These are phyloP conservation scores for Onthophagus sagittarius DNA, from an alignment of 2,888 invertebrate species.

Conservation along the genomic window DNA sequence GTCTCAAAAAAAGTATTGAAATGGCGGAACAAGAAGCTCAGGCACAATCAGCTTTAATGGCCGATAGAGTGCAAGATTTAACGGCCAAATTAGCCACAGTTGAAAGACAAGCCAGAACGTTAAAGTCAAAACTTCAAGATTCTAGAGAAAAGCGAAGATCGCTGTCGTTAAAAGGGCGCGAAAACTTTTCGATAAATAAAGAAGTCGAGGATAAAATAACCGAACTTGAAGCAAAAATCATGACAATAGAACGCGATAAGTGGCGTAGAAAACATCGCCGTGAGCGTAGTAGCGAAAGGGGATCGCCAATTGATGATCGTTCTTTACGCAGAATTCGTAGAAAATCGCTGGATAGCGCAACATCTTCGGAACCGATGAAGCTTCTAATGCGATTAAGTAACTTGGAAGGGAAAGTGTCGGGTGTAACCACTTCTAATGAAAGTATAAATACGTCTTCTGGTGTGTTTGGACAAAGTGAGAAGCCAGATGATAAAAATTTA, in stretches of 20 bases:
- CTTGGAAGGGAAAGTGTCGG: slow-evolving; percentile 72
- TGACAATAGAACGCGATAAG: slow-evolving; percentile 58
- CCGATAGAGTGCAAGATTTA: slow-evolving; percentile 77
- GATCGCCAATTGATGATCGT: slow-evolving; percentile 49
- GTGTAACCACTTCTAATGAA: slow-evolving; percentile 59
- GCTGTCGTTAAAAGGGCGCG: slow-evolving; percentile 74
- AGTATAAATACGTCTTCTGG: slow-evolving; percentile 51
- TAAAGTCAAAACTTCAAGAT: slow-evolving; percentile 78
- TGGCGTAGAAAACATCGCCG: slow-evolving; percentile 49
- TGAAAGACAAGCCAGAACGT: slow-evolving; percentile 74
- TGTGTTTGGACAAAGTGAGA: slow-evolving; percentile 19
- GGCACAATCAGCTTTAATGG: slow-evolving; percentile 76
- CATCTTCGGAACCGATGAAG: slow-evolving; percentile 76
- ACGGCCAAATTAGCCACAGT: slow-evolving; percentile 76
- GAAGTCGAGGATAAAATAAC: slow-evolving; percentile 81
- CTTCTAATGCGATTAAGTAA: slow-evolving; percentile 71
- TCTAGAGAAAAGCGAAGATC: slow-evolving; percentile 75
- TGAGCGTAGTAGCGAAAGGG: slow-evolving; percentile 47
- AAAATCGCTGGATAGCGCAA: slow-evolving; percentile 75
- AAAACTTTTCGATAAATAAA: slow-evolving; percentile 74
- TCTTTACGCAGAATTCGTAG: slow-evolving; percentile 59
- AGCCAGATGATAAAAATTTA: slow-evolving; percentile 46
- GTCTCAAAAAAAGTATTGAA: slow-evolving; percentile 69
- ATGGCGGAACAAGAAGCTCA: slow-evolving; percentile 60
- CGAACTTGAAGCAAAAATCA: slow-evolving; percentile 76